Conservation (phyloP, 2,797 vertebrate species). For the Rhinophrynus dorsalis region DNA sequence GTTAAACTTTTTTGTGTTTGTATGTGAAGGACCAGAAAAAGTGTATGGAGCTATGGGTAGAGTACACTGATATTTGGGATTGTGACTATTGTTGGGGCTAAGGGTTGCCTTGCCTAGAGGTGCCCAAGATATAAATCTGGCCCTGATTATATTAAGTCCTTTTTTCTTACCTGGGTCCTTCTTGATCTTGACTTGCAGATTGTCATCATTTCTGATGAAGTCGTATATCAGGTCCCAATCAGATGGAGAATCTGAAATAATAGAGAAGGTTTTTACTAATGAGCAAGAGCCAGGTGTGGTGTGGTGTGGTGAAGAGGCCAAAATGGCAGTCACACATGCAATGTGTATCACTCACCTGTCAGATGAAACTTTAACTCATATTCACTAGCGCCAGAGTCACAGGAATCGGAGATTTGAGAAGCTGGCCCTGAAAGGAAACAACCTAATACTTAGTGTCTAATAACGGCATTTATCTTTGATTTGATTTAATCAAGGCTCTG, state of each 20-base stretch:
- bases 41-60: no score
- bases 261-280: background rate
- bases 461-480: no score
- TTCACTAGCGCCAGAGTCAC: background rate
- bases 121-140: no score
- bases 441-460: no score
- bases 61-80: no score
- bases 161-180: constrained; percentile 24
- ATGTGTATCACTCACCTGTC: constrained; percentile 4
- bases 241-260: background rate
- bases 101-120: no score
- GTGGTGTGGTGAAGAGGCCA: background rate
- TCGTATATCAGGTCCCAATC: constrained; percentile 40
- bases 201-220: constrained; percentile 15
- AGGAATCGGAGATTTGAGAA: background rate
- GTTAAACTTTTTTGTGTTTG: no score
- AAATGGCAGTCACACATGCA: background rate
- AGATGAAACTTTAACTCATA: constrained; percentile 19
- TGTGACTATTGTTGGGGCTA: no score
- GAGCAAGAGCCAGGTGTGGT: background rate
- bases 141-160: no score
- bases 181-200: background rate
- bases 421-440: constrained; percentile 3
- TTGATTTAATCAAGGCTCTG: no score
- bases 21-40: no score